A percentile compares a stretch with the other conserved stretches of the same genome.
Conservation (phyloP, 2,888 invertebrate genomes). For the Chalcis sispes region DNA sequence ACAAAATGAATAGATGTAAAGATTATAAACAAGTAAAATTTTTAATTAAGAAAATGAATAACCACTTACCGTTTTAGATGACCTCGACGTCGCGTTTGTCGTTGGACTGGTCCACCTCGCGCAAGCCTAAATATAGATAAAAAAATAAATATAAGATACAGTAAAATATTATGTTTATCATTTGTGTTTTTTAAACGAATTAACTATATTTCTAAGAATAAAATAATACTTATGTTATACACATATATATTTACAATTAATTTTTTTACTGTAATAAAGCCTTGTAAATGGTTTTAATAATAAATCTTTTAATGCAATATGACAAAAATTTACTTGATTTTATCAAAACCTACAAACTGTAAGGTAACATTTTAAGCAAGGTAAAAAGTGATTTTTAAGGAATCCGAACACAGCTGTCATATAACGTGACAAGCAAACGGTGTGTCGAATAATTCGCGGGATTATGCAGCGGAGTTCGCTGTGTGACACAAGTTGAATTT, state of each 20-base stretch:
- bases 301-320: neutral
- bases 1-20: neutral
- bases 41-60: neutral
- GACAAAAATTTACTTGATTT: no score
- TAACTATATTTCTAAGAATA: no score
- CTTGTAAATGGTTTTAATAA: neutral
- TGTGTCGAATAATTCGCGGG: no score
- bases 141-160: neutral
- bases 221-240: no score
- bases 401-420: no score
- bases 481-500: no score
- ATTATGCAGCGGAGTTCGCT: no score
- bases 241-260: neutral
- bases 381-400: no score
- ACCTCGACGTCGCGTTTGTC: constrained; percentile 18
- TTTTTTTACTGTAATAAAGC: neutral
- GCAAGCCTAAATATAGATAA: constrained; percentile 29
- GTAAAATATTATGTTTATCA: neutral
- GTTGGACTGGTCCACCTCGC: constrained; percentile 29
- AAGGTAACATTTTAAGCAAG: no score
- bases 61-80: constrained; percentile 26
- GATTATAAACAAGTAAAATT: neutral
- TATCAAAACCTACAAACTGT: no score
- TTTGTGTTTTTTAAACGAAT: neutral
- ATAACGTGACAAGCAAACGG: no score